A percentile compares a stretch with the other conserved stretches of the same genome.
These are phyloP conservation scores for Drosophila sp. DNA, from an alignment of 1,140 invertebrate species.

Conservation along the genomic window DNA sequence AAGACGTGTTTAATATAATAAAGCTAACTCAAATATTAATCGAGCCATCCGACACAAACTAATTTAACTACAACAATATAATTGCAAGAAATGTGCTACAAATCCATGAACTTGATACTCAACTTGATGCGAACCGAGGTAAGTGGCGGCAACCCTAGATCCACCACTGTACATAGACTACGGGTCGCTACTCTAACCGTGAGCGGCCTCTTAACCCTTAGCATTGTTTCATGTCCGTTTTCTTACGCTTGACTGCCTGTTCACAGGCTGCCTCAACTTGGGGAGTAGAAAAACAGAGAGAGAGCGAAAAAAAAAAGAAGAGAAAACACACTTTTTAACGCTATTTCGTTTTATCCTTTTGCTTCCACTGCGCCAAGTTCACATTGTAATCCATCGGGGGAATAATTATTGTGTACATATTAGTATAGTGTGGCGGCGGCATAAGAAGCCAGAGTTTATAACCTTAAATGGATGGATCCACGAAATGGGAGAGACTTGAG, in stretches of 20 bases:
- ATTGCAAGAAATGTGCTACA: background rate
- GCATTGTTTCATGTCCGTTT: conserved; percentile 61
- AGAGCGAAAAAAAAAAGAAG: background rate
- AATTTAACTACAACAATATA: too few relatives aligned
- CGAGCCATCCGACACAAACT: too few relatives aligned
- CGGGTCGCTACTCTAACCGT: background rate
- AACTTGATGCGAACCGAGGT: conserved; percentile 21
- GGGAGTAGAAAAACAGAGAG: conserved; percentile 64
- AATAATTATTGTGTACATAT: conserved; percentile 81
- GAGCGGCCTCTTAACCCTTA: conserved; percentile 6
- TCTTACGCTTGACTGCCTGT: conserved; percentile 51
- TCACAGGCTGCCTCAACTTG: conserved; percentile 1
- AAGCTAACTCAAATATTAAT: too few relatives aligned
- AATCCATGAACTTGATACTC: conserved; percentile 25
- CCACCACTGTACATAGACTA: background rate
- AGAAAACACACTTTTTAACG: conserved; percentile 55
- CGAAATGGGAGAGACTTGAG: conserved; percentile 26
- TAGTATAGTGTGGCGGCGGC: conserved; percentile 54
- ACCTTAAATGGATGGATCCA: conserved; percentile 48
- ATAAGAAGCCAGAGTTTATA: conserved; percentile 64
- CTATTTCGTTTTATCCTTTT: conserved; percentile 44
- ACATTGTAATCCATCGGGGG: conserved; percentile 76
- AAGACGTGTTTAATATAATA: too few relatives aligned
- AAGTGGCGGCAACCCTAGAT: conserved; percentile 1
- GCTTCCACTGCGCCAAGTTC: conserved; percentile 61